Percentiles rank a stretch among this genome's conserved stretches.
phyloP scores from a whole-genome alignment of 1,140 invertebrate genomes.

The Drosophila obscura region DNA sequence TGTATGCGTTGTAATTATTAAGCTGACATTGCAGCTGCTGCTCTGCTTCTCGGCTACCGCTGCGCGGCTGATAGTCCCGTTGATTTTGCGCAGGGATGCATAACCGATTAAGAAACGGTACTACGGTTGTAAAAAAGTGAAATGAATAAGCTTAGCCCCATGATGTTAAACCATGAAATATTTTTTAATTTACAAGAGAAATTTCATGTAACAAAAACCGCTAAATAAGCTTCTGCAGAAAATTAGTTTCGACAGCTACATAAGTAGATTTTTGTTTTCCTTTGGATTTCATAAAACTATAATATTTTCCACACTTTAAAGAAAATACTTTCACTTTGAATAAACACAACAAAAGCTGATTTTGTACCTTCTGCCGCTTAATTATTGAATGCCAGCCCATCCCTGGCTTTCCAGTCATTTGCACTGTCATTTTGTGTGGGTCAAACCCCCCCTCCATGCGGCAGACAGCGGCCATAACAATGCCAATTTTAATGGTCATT shows the following conservation, averaged over 20 bases:
- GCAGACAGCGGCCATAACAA: constrained; percentile 66
- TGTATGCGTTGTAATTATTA: constrained; percentile 69
- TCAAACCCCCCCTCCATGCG: constrained; percentile 33
- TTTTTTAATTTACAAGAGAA: too few relatives aligned
- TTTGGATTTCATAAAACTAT: too few relatives aligned
- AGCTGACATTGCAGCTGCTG: constrained; percentile 67
- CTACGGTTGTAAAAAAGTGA: background rate
- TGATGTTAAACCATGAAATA: background rate
- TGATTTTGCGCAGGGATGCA: constrained; percentile 28
- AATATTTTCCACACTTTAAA: too few relatives aligned
- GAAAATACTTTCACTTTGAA: too few relatives aligned
- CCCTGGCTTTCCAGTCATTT: constrained; percentile 23
- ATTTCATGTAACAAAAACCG: too few relatives aligned
- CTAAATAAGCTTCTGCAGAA: too few relatives aligned
- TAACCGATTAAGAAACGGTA: background rate
- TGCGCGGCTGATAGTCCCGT: background rate
- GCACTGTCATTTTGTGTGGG: constrained; percentile 47
- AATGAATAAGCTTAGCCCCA: background rate
- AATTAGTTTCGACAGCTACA: too few relatives aligned
- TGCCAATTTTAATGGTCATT: constrained; percentile 81
- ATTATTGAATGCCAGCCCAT: background rate
- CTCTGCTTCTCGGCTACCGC: background rate
- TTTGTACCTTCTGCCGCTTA: background rate
- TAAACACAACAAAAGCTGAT: too few relatives aligned
- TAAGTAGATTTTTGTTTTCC: too few relatives aligned